phyloP scores from a whole-genome alignment of 2,797 vertebrate genomes.

The Melanotaenia parkinsoni region DNA sequence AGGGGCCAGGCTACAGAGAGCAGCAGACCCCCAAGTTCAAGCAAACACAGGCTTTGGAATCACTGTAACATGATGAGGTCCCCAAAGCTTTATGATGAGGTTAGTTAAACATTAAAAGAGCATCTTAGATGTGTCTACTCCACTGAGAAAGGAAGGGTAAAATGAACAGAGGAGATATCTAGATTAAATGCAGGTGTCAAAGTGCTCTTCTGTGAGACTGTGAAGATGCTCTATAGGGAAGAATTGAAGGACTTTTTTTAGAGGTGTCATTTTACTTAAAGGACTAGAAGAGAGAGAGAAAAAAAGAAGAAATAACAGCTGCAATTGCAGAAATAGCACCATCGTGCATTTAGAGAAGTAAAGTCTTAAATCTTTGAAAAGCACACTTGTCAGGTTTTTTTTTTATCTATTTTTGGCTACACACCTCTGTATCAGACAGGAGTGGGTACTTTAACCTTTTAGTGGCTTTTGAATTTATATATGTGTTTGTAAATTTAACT shows the following conservation, averaged over 20 bases:
- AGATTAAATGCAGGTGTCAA: conserved; percentile 48
- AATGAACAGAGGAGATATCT: conserved; percentile 44
- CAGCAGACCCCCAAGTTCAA: conserved; percentile 52
- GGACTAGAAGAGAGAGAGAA: conserved; percentile 25
- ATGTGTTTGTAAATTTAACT: not conserved
- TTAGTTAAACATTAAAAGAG: conserved; percentile 76
- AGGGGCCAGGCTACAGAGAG: conserved; percentile 44
- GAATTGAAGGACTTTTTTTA: conserved; percentile 42
- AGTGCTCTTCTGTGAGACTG: conserved; percentile 23
- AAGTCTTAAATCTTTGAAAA: conserved; percentile 49
- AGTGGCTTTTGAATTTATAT: not conserved
- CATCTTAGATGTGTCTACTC: conserved; percentile 41
- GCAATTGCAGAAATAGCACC: conserved; percentile 28
- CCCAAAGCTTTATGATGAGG: conserved; percentile 67
- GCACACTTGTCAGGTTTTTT: conserved; percentile 16
- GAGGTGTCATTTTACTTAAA: conserved; percentile 51
- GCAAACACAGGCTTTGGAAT: conserved; percentile 37
- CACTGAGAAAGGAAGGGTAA: conserved; percentile 1
- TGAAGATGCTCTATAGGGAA: conserved; percentile 36
- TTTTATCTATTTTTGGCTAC: conserved; percentile 20
- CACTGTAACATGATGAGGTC: conserved; percentile 56
- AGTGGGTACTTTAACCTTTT: not conserved
- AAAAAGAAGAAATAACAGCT: not conserved
- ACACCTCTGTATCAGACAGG: not conserved
- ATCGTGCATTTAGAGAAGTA: conserved; percentile 37